Evolutionary conservation across 2,113 vertebrate species (phyloP).

Genomic region (Hydropotes inermis): DNA sequence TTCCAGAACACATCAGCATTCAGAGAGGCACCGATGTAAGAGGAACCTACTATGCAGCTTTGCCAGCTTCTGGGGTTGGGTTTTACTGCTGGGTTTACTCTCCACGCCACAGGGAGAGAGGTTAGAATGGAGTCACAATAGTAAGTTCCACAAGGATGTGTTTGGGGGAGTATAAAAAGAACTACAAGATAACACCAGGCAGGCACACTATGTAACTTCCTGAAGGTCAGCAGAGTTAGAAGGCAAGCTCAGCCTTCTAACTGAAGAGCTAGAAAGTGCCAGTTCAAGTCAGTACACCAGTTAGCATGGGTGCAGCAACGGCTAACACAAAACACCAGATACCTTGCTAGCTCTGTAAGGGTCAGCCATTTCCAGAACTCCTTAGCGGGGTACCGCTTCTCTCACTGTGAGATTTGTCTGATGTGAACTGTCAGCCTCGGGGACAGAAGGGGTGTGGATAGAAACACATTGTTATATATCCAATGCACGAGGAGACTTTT

Average conservation of each 20-base stretch:
- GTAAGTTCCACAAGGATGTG: neutral
- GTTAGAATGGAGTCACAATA: neutral
- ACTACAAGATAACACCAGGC: neutral
- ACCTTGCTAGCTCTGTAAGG: neutral
- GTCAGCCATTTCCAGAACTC: neutral
- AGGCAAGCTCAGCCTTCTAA: neutral
- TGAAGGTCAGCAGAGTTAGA: neutral
- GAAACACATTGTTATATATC: neutral
- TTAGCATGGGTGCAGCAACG: neutral
- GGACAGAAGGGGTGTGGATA: neutral
- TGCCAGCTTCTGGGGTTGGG: neutral
- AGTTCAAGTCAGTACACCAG: neutral
- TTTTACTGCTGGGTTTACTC: neutral
- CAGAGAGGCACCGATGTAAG: neutral
- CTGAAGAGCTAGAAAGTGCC: neutral
- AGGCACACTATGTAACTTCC: neutral
- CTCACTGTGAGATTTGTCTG: neutral
- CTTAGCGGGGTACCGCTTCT: neutral
- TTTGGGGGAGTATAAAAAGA: neutral
- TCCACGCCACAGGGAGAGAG: neutral
- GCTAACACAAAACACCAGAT: neutral
- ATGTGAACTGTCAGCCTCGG: neutral
- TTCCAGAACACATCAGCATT: constrained; percentile 43
- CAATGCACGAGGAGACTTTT: neutral
- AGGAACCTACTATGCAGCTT: neutral